Evolutionary conservation across 1,140 invertebrate species (phyloP), one percentile per base, ranked within the genome.

Genomic region (Heterodera carotae): DNA sequence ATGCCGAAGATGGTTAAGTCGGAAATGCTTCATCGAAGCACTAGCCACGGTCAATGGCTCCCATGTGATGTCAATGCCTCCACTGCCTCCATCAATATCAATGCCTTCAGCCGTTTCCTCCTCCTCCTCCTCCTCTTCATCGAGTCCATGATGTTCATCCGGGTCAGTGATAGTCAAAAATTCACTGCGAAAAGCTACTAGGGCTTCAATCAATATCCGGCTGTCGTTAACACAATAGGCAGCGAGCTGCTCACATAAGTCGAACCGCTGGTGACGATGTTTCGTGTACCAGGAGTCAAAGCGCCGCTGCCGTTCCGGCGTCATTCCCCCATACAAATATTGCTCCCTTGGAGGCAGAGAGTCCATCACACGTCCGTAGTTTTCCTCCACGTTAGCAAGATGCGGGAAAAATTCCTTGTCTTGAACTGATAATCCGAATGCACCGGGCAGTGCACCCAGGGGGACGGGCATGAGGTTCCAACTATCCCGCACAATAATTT

Each of bases 171-270:
- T 6, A 4, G 10, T 7, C 22, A 69, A 12, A 31, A 69, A 73
- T 73, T 73, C 29, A 2, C n/a, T 29, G 6, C 70, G 18, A 25
- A 73, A 73, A 10, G 43, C 70, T 1, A 73, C 15, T 2, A 73
- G 70, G 5, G 70, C 70, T 4, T 34, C 18, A n/a, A 59, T 73
- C 0, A 73, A 1, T 36, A 73, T 73, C 0, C 43, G 34, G 0
- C n/a, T 60, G 70, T 73, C 70, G 25, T 59, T 53, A 6, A 31
- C 31, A 15, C 70, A 73, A 15, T 73, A 73, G 71, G 70, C 2
- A 0, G 70, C 60, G 1, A 53, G 62, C 8, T 60, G 33, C 62
- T 67, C 43, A 1, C 34, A 34, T 8, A 73, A 70, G 70, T 56
- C 22, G 31, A 73, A 8, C 2, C 7, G 7, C 27, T 73, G 7